These are phyloP conservation scores for Embiotoca jacksoni DNA, from an alignment of 2,113 vertebrate species.

Conservation along the genomic window DNA sequence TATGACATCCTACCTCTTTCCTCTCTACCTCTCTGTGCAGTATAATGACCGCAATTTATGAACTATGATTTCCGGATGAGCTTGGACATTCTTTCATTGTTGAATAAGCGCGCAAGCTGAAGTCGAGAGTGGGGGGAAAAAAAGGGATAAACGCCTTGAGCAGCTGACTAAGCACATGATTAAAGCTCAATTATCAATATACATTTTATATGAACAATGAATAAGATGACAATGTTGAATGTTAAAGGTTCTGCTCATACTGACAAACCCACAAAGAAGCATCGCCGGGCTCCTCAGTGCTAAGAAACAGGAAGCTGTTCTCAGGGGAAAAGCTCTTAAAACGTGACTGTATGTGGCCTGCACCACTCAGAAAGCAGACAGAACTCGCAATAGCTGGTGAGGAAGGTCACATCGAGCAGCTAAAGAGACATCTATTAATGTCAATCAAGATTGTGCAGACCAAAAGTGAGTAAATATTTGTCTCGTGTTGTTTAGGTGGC, in stretches of 20 bases:
- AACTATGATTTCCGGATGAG: constrained; percentile 62
- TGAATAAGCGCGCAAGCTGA: constrained; percentile 25
- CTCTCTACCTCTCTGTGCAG: constrained; percentile 12
- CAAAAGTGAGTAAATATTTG: background rate
- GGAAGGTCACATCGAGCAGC: background rate
- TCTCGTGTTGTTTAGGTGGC: background rate
- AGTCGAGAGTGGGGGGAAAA: background rate
- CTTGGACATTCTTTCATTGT: constrained; percentile 30
- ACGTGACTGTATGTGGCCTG: background rate
- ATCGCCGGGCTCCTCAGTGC: background rate
- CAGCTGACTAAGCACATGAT: constrained; percentile 8
- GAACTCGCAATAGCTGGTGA: background rate
- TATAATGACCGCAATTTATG: constrained; percentile 55
- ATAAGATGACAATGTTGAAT: background rate
- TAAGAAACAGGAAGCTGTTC: background rate
- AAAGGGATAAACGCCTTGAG: background rate
- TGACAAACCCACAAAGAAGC: background rate
- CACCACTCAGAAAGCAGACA: background rate
- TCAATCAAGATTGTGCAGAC: background rate
- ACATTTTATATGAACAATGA: background rate
- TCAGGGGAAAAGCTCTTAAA: background rate
- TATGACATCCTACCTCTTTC: constrained; percentile 32
- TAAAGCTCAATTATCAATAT: background rate
- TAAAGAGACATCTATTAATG: background rate
- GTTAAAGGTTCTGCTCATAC: background rate